Evolutionary conservation across 2,888 invertebrate genomes (phyloP).

Genomic region (Acanthococcus lagerstroemiae): DNA sequence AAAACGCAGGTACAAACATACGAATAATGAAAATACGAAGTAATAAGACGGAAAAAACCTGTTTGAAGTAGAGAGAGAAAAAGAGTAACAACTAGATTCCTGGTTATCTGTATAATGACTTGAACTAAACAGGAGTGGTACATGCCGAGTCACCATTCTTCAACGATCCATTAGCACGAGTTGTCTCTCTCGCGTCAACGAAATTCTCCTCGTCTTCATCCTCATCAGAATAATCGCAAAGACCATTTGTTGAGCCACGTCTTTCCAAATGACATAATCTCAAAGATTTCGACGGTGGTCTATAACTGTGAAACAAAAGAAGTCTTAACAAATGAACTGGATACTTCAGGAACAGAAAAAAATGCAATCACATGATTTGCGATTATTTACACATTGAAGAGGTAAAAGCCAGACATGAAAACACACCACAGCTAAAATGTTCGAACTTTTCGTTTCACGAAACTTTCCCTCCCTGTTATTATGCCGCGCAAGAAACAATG

Average conservation of each 20-base stretch:
- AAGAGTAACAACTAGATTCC: too few relatives aligned
- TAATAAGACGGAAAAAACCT: too few relatives aligned
- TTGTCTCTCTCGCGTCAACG: background rate
- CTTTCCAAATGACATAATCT: background rate
- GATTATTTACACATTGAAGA: background rate
- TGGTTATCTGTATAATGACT: background rate
- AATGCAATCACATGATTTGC: too few relatives aligned
- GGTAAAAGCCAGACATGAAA: background rate
- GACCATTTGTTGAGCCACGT: background rate
- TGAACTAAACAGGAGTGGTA: background rate
- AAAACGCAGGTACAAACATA: too few relatives aligned
- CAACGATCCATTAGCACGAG: background rate
- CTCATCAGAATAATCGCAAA: slow-evolving; percentile 8
- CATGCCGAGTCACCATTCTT: background rate
- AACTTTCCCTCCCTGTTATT: too few relatives aligned
- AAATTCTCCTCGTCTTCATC: slow-evolving; percentile 6
- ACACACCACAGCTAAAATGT: too few relatives aligned
- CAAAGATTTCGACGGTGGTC: slow-evolving; percentile 7
- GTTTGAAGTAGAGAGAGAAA: too few relatives aligned
- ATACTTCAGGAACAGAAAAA: too few relatives aligned
- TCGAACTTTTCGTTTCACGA: too few relatives aligned
- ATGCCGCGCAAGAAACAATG: too few relatives aligned
- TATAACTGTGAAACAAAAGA: background rate
- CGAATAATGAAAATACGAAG: too few relatives aligned
- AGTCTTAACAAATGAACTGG: too few relatives aligned